Percentiles rank a stretch among this genome's conserved stretches.
Evolutionary conservation across 2,797 vertebrate genomes (phyloP).

Genomic region (Scarus forsteni): DNA sequence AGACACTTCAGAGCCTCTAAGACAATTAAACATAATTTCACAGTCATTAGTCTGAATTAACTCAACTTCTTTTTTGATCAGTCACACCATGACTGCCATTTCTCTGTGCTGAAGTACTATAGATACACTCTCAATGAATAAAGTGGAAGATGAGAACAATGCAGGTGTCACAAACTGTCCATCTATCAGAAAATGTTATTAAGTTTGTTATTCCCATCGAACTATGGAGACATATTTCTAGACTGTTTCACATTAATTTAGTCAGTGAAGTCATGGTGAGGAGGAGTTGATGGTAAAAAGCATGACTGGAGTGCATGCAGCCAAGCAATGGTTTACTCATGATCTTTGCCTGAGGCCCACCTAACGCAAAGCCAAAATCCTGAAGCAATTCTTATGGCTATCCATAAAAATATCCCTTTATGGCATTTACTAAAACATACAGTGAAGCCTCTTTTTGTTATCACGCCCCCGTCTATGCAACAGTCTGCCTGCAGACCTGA

Average conservation of each 20-base stretch:
- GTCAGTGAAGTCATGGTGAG: background rate
- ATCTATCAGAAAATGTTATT: too few relatives aligned
- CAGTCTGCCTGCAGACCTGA: too few relatives aligned
- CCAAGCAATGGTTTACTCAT: too few relatives aligned
- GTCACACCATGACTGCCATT: background rate
- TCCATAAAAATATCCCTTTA: too few relatives aligned
- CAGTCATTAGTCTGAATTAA: constrained; percentile 5
- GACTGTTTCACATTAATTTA: background rate
- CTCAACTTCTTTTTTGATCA: background rate
- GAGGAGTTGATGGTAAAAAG: background rate
- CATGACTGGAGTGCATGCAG: background rate
- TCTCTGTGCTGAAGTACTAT: background rate
- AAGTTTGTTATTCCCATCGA: too few relatives aligned
- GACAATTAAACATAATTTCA: constrained; percentile 1
- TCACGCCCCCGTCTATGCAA: too few relatives aligned
- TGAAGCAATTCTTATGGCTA: too few relatives aligned
- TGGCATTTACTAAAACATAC: too few relatives aligned
- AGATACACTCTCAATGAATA: background rate
- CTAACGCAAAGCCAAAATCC: too few relatives aligned
- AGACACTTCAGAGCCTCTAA: background rate
- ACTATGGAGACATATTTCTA: background rate
- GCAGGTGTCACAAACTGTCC: too few relatives aligned
- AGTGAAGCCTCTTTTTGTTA: too few relatives aligned
- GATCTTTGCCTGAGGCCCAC: too few relatives aligned
- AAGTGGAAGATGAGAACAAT: background rate